Base-by-base conservation (phyloP, 2,888 invertebrate species). In the Andrena trimmerana region DNA sequence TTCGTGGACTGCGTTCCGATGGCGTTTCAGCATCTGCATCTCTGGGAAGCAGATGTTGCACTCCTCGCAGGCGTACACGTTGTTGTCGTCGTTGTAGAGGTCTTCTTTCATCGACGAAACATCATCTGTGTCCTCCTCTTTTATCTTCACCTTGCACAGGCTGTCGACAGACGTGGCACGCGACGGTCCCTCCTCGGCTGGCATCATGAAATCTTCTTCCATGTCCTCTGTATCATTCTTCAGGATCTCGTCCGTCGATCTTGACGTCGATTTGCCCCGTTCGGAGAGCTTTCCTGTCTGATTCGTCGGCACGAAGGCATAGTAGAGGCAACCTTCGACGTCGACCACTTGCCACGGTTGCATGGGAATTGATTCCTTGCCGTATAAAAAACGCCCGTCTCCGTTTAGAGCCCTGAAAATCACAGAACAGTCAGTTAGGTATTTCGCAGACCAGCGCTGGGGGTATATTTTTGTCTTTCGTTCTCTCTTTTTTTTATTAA, bases 281-380 rank as follows among this genome's bases (percentile, higher is more conserved):
- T 66, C 63, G 2, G 33, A 7, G 13, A 29, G 20, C 33, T 75
- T 81, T n/a, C 60, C 6, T 4, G 31, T 29, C 29, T 84, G 85
- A 65, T 80, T 85, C 57, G 82, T 67, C 52, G 91, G 91, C 24
- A 92, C 78, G 79, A 92, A 92, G 50, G 92, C 92, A 67, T 91
- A 91, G 85, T 91, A 92, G 24, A 89, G 89, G 66, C 81, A 84
- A 36, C 91, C 92, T 5, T 90, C 91, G 13, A 92, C 87, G 71
- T 92, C 91, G 68, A 92, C 91, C 24, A 92, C 78, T 72, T 91
- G 90, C 91, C 91, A 91, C 3, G 91, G 90, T 71, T 90, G 89
- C 92, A 92, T 91, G 33, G 82, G 70, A 62, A 91, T 91, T 6
- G 90, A 85, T 84, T 91, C 87, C 78, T 90, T 87, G 42, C 90